phyloP scores from a whole-genome alignment of 2,888 invertebrate species.

The Geotrupes spiniger region DNA sequence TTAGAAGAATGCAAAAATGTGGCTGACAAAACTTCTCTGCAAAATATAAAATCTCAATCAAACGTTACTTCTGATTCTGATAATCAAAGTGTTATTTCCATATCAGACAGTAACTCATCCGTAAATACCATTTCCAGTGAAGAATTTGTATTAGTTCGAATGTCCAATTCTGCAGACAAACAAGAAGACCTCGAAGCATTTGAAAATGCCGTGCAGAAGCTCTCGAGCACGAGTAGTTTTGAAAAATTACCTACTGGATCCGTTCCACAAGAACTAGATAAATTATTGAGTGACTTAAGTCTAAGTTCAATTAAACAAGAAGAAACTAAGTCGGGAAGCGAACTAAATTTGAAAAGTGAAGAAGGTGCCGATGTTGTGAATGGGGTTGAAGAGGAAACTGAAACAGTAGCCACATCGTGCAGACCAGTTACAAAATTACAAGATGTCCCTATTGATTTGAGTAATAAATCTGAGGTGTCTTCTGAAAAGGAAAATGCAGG shows the following conservation, averaged over 20 bases:
- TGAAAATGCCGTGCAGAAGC: not conserved
- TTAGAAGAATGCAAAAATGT: not conserved
- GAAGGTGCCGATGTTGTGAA: not conserved
- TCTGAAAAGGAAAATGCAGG: not conserved
- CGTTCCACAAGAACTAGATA: not conserved
- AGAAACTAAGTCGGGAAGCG: not conserved
- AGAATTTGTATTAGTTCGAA: slow-evolving; percentile 23
- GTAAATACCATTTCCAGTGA: slow-evolving; percentile 20
- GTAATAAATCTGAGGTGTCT: not conserved
- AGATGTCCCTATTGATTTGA: slow-evolving; percentile 1
- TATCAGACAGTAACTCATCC: slow-evolving; percentile 24
- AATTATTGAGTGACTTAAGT: not conserved
- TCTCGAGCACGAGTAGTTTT: not conserved
- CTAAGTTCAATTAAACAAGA: no score
- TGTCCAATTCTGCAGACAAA: not conserved
- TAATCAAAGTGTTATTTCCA: slow-evolving; percentile 29
- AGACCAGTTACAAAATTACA: no score
- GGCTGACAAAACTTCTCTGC: not conserved
- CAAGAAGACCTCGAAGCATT: not conserved
- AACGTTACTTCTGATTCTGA: slow-evolving; percentile 22
- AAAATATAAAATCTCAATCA: not conserved
- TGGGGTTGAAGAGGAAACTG: no score
- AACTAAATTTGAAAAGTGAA: not conserved
- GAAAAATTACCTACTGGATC: not conserved
- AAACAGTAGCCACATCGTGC: no score